Evolutionary conservation across 2,113 vertebrate genomes (phyloP).

Genomic region (Platichthys flesus): DNA sequence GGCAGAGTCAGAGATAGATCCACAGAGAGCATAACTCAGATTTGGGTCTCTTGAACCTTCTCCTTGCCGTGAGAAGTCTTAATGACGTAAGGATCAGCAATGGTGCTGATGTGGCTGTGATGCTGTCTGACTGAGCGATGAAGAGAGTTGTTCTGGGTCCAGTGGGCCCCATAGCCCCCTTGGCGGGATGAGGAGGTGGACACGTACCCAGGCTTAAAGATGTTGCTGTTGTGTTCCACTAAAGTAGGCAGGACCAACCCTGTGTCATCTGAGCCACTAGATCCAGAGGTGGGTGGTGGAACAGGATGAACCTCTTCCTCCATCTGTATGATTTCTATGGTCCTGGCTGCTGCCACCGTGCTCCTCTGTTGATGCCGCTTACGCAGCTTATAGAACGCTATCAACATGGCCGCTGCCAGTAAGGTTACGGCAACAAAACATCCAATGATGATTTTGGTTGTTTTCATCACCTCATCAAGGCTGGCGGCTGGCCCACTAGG

Average conservation of each 20-base stretch:
- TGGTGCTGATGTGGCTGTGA: conserved; percentile 88
- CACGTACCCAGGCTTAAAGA: conserved; percentile 91
- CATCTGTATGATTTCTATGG: conserved; percentile 95
- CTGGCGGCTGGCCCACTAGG: conserved; percentile 89
- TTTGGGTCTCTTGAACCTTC: conserved; percentile 99
- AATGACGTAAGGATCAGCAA: conserved; percentile 91
- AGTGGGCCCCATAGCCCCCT: conserved; percentile 90
- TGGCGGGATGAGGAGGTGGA: conserved; percentile 87
- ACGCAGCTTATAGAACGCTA: conserved; percentile 97
- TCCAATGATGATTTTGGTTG: conserved; percentile 99
- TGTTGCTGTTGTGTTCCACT: conserved; percentile 92
- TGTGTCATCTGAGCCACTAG: conserved; percentile 88
- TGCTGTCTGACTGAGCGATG: conserved; percentile 87
- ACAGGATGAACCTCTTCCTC: conserved; percentile 89
- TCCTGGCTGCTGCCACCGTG: conserved; percentile 91
- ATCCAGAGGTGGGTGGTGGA: conserved; percentile 81
- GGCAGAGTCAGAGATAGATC: conserved; percentile 76
- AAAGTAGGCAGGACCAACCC: conserved; percentile 88
- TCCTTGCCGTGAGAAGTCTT: conserved; percentile 96
- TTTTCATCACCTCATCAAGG: conserved; percentile 98
- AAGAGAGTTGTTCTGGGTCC: conserved; percentile 96
- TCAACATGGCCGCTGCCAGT: conserved; percentile 95
- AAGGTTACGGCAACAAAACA: conserved; percentile 98
- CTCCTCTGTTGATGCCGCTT: conserved; percentile 97
- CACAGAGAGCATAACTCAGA: conserved; percentile 81